These are phyloP conservation scores for Aphaenogaster floridana DNA, from an alignment of 1,140 invertebrate genomes.

Conservation along the genomic window DNA sequence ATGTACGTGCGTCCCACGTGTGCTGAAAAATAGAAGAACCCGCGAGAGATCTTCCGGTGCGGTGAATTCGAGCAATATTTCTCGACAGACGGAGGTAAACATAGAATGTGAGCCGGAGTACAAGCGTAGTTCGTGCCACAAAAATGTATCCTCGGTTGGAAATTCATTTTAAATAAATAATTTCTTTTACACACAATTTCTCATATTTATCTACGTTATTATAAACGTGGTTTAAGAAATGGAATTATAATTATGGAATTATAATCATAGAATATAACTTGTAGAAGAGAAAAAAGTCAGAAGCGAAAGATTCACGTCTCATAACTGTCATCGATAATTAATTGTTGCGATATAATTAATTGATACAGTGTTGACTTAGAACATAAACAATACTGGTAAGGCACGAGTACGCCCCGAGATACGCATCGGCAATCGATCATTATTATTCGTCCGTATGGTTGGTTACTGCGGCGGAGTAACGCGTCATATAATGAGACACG, in stretches of 20 bases:
- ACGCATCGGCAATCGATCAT: slow-evolving; percentile 75
- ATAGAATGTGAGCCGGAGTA: neutral
- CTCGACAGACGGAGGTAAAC: slow-evolving; percentile 6
- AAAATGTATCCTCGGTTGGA: neutral
- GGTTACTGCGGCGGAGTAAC: slow-evolving; percentile 68
- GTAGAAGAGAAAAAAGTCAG: neutral
- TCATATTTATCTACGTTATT: neutral
- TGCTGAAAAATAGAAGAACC: slow-evolving; percentile 84
- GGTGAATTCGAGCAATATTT: slow-evolving; percentile 38
- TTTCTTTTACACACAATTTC: neutral
- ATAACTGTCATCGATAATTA: slow-evolving; percentile 45
- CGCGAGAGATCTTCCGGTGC: neutral
- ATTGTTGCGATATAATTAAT: slow-evolving; percentile 52
- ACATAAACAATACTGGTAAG: slow-evolving; percentile 74
- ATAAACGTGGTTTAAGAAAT: neutral
- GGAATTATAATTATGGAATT: neutral
- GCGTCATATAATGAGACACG: slow-evolving; percentile 78
- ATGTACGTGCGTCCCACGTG: slow-evolving; percentile 78
- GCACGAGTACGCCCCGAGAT: slow-evolving; percentile 72
- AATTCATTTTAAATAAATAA: slow-evolving; percentile 22
- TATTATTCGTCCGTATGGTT: slow-evolving; percentile 63
- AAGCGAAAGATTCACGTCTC: slow-evolving; percentile 28
- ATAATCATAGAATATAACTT: neutral
- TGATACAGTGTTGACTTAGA: slow-evolving; percentile 31
- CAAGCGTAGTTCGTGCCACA: neutral